Base-by-base conservation (phyloP, 1,140 invertebrate species). In the Camponotus vicinus region DNA sequence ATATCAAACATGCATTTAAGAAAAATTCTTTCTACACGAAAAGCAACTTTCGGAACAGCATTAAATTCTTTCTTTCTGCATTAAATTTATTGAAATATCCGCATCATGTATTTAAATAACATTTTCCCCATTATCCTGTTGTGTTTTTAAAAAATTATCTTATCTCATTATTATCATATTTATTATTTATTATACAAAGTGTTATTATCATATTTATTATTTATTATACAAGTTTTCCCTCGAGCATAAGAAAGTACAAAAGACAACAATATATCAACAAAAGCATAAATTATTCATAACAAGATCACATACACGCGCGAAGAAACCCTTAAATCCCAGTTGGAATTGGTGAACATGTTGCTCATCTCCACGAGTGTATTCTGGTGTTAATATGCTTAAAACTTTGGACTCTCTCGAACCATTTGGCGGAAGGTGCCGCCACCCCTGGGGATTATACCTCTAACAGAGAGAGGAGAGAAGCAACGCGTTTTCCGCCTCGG, bases 221-320 rank as follows among this genome's bases (percentile, higher is more conserved):
- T 66, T 66, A 66, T 52, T 9, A 15, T 13, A 52, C 42, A 70
- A 49, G 42, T 49, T 49, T 69, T 69, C 8, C 18, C 34, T 9
- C 42, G 67, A 70, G 21, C 4, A 18, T 0, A 52, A 52, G 49
- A 52, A 49, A 70, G 7, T 70, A 70, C 67, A 55, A 18, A 34
- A 71, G 27, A 57, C 49, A 18, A 57, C 32, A 49, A 57, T 73
- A 73, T 55, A 18, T 57, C 11, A 73, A 21, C 49, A 55, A 73
- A 73, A n/a, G 37, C 49, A 55, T 73, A 73, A 73, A 73, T 73
- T 73, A 73, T 73, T 73, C 32, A 73, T 57, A 73, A 73, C 45
- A 57, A 73, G 18, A 55, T 55, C 45, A 18, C 49, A 52, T 52
- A 52, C 13, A 52, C 15, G 15, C 49, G 32, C 49, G 18, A 73